Percentiles rank a stretch among this genome's conserved stretches.
These are phyloP conservation scores for Dendrocopos noguchii DNA, from an alignment of 2,113 vertebrate species.

Conservation along the genomic window DNA sequence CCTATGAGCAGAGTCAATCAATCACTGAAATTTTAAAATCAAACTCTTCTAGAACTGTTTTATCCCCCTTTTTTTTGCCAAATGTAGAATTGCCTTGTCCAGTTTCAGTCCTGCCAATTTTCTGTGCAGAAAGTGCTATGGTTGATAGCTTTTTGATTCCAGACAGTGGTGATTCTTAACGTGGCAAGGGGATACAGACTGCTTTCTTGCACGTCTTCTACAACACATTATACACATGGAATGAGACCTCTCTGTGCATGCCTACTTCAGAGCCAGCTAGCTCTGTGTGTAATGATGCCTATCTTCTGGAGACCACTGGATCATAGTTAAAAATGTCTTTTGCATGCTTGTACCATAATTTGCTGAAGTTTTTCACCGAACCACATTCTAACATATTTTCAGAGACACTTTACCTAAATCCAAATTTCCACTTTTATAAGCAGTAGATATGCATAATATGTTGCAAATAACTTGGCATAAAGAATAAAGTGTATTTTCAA, in stretches of 20 bases:
- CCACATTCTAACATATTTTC: background rate
- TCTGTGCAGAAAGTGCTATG: background rate
- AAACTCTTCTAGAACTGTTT: background rate
- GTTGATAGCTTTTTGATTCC: background rate
- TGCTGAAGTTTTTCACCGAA: background rate
- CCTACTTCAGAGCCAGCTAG: background rate
- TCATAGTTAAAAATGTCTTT: background rate
- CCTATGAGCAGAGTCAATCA: slow-evolving; percentile 19
- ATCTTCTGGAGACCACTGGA: background rate
- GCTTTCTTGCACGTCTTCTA: background rate
- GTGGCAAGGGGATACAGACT: background rate
- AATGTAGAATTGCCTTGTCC: background rate
- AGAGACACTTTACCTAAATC: background rate
- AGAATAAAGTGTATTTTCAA: background rate
- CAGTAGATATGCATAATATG: background rate
- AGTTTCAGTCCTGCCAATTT: background rate
- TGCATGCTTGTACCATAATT: background rate
- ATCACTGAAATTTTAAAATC: slow-evolving; percentile 41
- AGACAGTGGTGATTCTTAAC: background rate
- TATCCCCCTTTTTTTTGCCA: background rate
- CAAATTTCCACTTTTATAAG: background rate
- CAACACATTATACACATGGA: background rate
- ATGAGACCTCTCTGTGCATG: background rate
- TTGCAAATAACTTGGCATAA: background rate
- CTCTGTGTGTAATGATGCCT: background rate